Percentiles rank a stretch among this genome's conserved stretches.
Conservation (phyloP, 92 coral and sea anemone genomes). For the Paragorgia papillata region DNA sequence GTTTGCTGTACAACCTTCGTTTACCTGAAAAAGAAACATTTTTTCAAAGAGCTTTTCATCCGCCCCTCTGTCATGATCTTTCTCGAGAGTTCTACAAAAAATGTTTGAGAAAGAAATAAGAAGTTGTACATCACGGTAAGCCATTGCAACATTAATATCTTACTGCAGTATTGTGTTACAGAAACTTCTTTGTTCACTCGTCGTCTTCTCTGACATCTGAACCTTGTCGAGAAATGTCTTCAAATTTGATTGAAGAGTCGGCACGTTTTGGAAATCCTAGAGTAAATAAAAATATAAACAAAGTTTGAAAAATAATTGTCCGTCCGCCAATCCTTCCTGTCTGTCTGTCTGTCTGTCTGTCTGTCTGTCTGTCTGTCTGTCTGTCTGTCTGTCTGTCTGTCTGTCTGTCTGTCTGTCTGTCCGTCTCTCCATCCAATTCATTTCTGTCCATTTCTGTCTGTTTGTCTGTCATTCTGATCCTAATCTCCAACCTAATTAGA, state of each 20-base stretch:
- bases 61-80: conserved; percentile 67
- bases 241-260: conserved; percentile 13
- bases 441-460: no score
- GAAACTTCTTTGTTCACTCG: not conserved
- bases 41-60: conserved; percentile 56
- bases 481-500: no score
- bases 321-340: not conserved
- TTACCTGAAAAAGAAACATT: conserved; percentile 64
- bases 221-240: conserved; percentile 24
- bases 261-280: conserved; percentile 31
- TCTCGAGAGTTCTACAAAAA: conserved; percentile 68
- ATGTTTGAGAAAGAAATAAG: no score
- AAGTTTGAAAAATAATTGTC: not conserved
- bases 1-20: not conserved
- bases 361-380: no score
- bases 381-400: no score
- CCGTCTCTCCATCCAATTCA: no score
- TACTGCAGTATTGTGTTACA: conserved; percentile 21
- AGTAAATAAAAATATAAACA: not conserved
- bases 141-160: not conserved
- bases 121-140: no score
- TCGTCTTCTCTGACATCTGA: conserved; percentile 15
- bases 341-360: no score
- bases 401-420: no score
- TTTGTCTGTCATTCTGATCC: no score